Evolutionary conservation across 1,140 invertebrate species (phyloP).

Genomic region (Odontomachus brunneus): DNA sequence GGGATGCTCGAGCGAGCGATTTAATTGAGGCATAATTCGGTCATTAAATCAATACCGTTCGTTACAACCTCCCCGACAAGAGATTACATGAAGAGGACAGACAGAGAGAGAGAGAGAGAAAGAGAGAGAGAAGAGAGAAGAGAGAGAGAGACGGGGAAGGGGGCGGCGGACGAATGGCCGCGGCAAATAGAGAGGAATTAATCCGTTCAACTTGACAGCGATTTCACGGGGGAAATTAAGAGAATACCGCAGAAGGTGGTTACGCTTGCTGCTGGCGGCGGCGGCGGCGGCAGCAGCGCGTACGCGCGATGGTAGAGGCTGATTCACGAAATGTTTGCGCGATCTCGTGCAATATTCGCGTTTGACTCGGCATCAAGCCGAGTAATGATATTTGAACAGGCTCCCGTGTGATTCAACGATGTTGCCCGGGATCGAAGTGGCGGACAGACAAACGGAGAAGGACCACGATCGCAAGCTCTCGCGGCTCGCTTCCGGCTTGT

Average conservation of each 20-base stretch:
- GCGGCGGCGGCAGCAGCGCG: slow-evolving; percentile 34
- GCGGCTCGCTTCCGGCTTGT: background rate
- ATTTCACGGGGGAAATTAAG: slow-evolving; percentile 61
- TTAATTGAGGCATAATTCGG: slow-evolving; percentile 59
- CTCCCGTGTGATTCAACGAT: slow-evolving; percentile 53
- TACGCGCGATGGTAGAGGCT: slow-evolving; percentile 50
- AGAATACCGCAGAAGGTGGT: slow-evolving; percentile 61
- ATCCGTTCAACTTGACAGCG: slow-evolving; percentile 62
- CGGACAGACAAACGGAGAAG: background rate
- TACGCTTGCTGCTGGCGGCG: slow-evolving; percentile 24
- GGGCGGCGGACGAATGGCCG: slow-evolving; percentile 34
- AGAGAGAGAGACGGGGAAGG: background rate
- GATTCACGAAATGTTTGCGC: slow-evolving; percentile 59
- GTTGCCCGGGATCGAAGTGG: slow-evolving; percentile 34
- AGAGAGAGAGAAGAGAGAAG: background rate
- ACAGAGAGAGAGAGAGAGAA: background rate
- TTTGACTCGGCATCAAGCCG: slow-evolving; percentile 65
- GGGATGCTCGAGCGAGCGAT: slow-evolving; percentile 27
- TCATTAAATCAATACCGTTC: slow-evolving; percentile 58
- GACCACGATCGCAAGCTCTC: slow-evolving; percentile 17
- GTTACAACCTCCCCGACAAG: slow-evolving; percentile 51
- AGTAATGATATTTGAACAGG: slow-evolving; percentile 70
- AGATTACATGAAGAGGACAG: slow-evolving; percentile 39
- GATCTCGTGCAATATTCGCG: slow-evolving; percentile 65
- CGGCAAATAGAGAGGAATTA: slow-evolving; percentile 62